Percentiles rank a stretch among this genome's conserved stretches.
Conservation (phyloP, 2,113 vertebrate genomes). For the Turnix velox region DNA sequence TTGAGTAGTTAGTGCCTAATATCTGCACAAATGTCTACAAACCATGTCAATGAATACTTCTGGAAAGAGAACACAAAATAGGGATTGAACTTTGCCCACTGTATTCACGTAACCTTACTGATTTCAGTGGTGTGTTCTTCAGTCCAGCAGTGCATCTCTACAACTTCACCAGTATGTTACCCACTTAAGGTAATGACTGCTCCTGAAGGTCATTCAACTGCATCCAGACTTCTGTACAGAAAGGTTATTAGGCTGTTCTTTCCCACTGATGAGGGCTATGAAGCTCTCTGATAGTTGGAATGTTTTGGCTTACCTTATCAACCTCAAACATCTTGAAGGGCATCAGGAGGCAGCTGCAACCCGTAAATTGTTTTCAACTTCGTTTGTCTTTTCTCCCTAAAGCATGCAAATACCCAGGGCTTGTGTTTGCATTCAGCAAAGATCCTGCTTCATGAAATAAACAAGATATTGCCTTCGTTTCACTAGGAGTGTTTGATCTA, state of each 20-base stretch:
- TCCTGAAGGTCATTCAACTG: not conserved
- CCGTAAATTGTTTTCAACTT: not conserved
- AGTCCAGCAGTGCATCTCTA: not conserved
- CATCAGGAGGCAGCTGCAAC: not conserved
- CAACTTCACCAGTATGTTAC: not conserved
- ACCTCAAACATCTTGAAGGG: not conserved
- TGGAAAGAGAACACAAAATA: not conserved
- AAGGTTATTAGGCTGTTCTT: not conserved
- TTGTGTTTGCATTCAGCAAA: slow-evolving; percentile 1
- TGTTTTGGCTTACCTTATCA: not conserved
- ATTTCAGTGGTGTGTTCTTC: not conserved
- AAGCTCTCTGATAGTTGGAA: not conserved
- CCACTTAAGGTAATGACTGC: not conserved
- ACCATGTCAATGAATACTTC: not conserved
- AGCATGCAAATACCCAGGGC: not conserved
- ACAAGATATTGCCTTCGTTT: slow-evolving; percentile 10
- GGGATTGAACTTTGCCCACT: not conserved
- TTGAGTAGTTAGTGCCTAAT: too few relatives aligned
- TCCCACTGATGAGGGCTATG: not conserved
- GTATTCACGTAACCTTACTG: not conserved
- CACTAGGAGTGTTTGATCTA: not conserved
- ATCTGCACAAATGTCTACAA: too few relatives aligned
- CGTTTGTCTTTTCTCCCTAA: not conserved
- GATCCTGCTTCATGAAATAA: not conserved
- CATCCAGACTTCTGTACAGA: not conserved